Percentiles rank a stretch among this genome's conserved stretches.
phyloP scores from a whole-genome alignment of 2,113 vertebrate genomes.

The Rynchops niger region DNA sequence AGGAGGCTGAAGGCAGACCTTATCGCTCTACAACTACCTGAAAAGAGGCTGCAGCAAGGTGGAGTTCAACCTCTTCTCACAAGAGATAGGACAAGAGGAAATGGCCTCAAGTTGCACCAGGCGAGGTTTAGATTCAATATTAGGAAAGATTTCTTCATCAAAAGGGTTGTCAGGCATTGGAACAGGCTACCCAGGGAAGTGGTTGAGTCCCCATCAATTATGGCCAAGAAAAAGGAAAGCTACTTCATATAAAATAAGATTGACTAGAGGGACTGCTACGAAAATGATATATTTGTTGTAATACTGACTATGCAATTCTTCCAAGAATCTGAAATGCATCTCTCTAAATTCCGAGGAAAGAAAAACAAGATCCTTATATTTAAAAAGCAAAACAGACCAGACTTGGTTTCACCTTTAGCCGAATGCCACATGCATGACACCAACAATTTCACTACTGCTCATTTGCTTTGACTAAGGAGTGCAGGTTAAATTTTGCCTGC shows the following conservation, averaged over 20 bases:
- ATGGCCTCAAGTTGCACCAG: not conserved
- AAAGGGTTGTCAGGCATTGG: not conserved
- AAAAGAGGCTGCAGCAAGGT: not conserved
- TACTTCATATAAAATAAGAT: not conserved
- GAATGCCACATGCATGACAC: not conserved
- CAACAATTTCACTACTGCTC: not conserved
- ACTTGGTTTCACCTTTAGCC: not conserved
- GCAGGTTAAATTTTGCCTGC: not conserved
- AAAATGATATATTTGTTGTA: not conserved
- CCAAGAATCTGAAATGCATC: not conserved
- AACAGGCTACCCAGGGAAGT: not conserved
- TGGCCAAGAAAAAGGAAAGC: not conserved
- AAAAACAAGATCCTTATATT: not conserved
- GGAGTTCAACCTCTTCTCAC: not conserved
- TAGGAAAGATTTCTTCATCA: not conserved
- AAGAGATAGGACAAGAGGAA: not conserved
- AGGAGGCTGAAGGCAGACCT: not conserved
- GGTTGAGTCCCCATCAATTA: not conserved
- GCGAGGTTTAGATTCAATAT: not conserved
- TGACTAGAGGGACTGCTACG: not conserved
- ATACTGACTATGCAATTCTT: not conserved
- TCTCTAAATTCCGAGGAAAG: not conserved
- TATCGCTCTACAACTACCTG: not conserved
- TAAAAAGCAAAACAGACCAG: not conserved
- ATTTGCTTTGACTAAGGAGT: not conserved